phyloP scores from a whole-genome alignment of 2,113 vertebrate genomes.

The Melozone crissalis region DNA sequence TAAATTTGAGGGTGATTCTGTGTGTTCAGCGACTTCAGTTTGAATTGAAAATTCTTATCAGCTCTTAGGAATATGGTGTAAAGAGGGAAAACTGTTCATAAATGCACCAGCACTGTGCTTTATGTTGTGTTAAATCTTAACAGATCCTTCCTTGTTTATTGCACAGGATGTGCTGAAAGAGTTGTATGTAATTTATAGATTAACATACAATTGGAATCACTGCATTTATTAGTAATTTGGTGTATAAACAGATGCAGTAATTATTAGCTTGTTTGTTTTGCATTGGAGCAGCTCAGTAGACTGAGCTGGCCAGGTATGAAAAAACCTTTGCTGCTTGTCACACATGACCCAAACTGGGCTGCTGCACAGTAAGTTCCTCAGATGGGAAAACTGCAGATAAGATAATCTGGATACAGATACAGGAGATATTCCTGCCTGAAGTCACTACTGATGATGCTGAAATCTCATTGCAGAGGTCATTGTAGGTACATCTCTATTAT shows the following conservation, averaged over 20 bases:
- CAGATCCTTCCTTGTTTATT: background rate
- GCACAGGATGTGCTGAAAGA: background rate
- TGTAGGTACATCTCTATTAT: background rate
- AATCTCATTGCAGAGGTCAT: background rate
- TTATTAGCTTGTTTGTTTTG: background rate
- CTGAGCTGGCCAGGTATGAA: background rate
- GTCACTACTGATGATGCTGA: background rate
- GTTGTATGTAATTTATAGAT: background rate
- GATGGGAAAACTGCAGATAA: background rate
- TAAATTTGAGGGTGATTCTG: background rate
- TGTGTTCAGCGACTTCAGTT: background rate
- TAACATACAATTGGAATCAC: background rate
- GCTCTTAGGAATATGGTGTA: background rate
- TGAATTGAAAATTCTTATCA: background rate
- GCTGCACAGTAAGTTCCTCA: background rate
- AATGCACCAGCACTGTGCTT: background rate
- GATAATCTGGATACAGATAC: background rate
- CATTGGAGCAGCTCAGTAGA: background rate
- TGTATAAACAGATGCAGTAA: background rate
- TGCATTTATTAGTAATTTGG: background rate
- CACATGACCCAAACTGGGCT: background rate
- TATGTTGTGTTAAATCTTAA: background rate
- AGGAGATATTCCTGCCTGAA: background rate
- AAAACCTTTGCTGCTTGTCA: background rate
- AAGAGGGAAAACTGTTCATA: background rate